phyloP scores from a whole-genome alignment of 2,888 invertebrate genomes.

The Xanthorhoe designata region DNA sequence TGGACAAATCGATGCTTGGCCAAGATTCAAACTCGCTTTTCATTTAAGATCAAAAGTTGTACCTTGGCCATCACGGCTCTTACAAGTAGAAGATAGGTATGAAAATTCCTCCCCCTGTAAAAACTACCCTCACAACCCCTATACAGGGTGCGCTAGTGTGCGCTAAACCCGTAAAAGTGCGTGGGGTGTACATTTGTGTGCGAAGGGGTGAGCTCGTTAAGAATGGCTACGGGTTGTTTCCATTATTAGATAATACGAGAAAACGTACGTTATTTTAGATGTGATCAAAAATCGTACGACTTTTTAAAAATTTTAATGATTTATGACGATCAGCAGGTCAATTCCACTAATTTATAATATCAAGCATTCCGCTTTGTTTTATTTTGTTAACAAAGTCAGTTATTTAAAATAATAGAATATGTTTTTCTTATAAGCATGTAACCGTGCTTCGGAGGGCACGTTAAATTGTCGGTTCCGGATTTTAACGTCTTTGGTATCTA shows the following conservation, averaged over 20 bases:
- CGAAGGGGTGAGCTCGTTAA: slow-evolving; percentile 21
- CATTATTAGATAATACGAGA: slow-evolving; percentile 18
- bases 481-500: no score
- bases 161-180: slow-evolving; percentile 28
- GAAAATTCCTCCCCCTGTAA: slow-evolving; percentile 7
- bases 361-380: no score
- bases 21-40: no score
- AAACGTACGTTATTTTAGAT: not conserved
- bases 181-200: slow-evolving; percentile 18
- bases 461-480: no score
- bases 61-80: no score
- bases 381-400: no score
- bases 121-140: slow-evolving; percentile 5
- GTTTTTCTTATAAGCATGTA: no score
- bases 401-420: no score
- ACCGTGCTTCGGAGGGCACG: no score
- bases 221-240: slow-evolving; percentile 23
- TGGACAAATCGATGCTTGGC: not conserved
- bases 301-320: no score
- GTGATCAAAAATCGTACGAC: not conserved
- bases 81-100: not conserved
- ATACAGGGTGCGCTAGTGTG: slow-evolving; percentile 15
- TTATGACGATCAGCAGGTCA: no score
- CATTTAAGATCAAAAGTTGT: not conserved
- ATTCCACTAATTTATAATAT: no score